Base-by-base conservation (phyloP, 2,797 vertebrate genomes). In the Chelmon rostratus region DNA sequence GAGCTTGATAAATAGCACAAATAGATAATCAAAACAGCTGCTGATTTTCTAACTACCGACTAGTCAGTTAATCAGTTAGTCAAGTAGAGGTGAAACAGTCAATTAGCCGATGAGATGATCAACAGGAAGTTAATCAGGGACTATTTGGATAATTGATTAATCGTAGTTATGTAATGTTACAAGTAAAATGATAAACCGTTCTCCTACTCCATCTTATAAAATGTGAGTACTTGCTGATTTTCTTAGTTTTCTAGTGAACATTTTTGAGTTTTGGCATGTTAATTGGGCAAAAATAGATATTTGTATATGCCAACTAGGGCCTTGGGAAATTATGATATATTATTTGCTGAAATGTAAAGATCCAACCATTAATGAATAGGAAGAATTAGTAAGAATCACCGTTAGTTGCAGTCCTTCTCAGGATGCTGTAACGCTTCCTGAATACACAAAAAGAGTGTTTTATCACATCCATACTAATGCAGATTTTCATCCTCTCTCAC, bases 401-500 rank as follows among this genome's bases (percentile, higher is more conserved):
- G 2, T 12, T 52, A 25, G 18, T 52, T 54, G 28, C 13, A 2
- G 49, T 54, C 5, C 54, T 6, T n/a, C 47, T 61, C 12, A 7
- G 61, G 61, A 16, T n/a, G 28, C 57, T 59, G 21, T 25, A 9
- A 38, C 50, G 49, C 42, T 6, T 8, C 25, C 63, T 50, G 38
- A 68, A 35, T 47, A 42, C 28, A 52, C 19, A 38, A 21, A 3
- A 50, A 4, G 16, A 33, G 5, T 50, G 44, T 37, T 53, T 71
- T 21, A 18, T 44, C 54, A 31, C 50, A 21, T 58, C 56, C 52
- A 65, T 12, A 67, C 21, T 33, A 8, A 21, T 63, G 38, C 58
- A 13, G 38, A 62, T 46, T 78, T 78, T 67, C 46, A 40, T 61
- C 15, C 38, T 40, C 44, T 57, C 28, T 4, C 31, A 5, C 52